Base-by-base conservation (phyloP, 2,113 vertebrate species). In the Nannospalax galili region DNA sequence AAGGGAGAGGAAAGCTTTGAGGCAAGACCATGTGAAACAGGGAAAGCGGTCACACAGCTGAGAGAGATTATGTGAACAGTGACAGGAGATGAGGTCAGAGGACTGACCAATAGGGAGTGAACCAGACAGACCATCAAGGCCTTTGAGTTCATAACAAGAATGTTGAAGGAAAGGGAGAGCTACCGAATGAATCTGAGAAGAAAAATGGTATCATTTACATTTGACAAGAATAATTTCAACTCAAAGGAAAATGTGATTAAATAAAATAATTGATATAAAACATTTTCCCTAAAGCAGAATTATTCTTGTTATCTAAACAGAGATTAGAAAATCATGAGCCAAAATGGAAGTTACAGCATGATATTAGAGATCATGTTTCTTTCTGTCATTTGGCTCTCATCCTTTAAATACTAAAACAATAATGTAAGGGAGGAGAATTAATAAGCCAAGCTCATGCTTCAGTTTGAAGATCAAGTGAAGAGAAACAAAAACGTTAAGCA, bases 361-460 rank as follows among this genome's bases (percentile, higher is more conserved):
- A 42, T 70, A 45, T 16, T 75, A 64, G 7, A 64, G 19, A 72
- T 75, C 28, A 35, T 4, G 4, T 30, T 58, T 42, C 48, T 73
- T 60, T 85, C 42, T 89, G 4, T 35, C 32, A n/a, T 48, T 88
- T 87, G 37, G 9, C 60, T 65, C 42, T 92, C 70, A 28, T 45
- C 12, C 6, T 74, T 90, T 75, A 92, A 64, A 87, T 90, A 79
- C 74, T 60, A 84, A 37, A 88, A 42, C 70, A 91, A 77, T 24
- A 70, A 67, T 60, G 16, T 58, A 70, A 87, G 22, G 16, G 93
- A 86, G 74, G 30, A 64, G 6, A 88, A 73, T 70, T 28, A 73
- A 42, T 32, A 7, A 42, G 37, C 67, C 16, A 77, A 72, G 24
- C 32, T 9, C 30, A 56, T 9, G 10, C 16, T 74, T 28, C 2